Evolutionary conservation across 2,888 invertebrate genomes (phyloP).

Genomic region (Corythucha ciliata): DNA sequence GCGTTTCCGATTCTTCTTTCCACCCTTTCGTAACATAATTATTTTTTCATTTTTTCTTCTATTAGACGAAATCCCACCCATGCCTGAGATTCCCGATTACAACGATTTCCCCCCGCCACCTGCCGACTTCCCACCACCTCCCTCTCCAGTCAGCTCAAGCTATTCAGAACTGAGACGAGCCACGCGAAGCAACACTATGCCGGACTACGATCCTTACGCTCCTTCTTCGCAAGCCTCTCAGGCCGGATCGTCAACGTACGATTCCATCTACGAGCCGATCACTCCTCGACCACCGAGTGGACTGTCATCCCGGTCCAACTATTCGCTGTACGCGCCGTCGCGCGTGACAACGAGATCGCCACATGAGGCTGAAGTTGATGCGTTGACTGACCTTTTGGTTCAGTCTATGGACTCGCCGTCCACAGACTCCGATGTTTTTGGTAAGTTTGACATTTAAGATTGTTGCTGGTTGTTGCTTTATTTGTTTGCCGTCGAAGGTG

Average conservation of each 20-base stretch:
- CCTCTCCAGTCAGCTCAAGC: conserved; percentile 82
- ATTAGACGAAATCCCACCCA: conserved; percentile 53
- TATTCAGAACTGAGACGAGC: conserved; percentile 79
- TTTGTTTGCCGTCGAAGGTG: too few relatives aligned
- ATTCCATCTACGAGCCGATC: conserved; percentile 86
- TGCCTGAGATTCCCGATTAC: conserved; percentile 46
- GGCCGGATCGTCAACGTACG: conserved; percentile 62
- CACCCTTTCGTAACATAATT: not conserved
- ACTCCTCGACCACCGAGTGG: conserved; percentile 70
- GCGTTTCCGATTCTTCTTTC: not conserved
- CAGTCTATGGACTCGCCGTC: conserved; percentile 72
- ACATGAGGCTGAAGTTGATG: conserved; percentile 73
- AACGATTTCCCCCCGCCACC: conserved; percentile 45
- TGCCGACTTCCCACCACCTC: conserved; percentile 69
- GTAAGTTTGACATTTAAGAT: too few relatives aligned
- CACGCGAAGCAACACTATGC: conserved; percentile 52
- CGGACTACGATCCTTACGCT: conserved; percentile 53
- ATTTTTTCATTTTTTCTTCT: conserved; percentile 7
- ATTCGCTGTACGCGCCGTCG: conserved; percentile 54
- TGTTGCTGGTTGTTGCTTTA: too few relatives aligned
- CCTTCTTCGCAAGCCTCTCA: conserved; percentile 57
- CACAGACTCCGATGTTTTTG: conserved; percentile 60
- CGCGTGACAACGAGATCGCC: conserved; percentile 34
- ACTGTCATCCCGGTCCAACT: conserved; percentile 56
- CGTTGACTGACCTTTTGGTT: conserved; percentile 75